phyloP scores from a whole-genome alignment of 2,888 invertebrate species.

The Xanthorhoe designata region DNA sequence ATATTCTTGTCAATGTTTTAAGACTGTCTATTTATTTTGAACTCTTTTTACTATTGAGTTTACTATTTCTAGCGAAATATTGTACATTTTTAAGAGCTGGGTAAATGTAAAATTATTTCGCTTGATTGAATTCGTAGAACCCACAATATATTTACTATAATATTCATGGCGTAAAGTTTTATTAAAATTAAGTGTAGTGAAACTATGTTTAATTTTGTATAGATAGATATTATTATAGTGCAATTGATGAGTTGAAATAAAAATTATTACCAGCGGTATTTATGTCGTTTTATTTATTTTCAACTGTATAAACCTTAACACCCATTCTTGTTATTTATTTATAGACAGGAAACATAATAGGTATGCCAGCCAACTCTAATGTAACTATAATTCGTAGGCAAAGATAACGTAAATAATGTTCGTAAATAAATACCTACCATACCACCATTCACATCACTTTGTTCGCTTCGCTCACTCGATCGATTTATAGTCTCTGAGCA shows the following conservation, averaged over 20 bases:
- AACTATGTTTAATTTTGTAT: conserved; percentile 80
- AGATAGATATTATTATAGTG: conserved; percentile 72
- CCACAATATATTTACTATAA: conserved; percentile 44
- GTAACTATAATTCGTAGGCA: too few species aligned
- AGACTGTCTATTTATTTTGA: conserved; percentile 57
- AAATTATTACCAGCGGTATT: conserved; percentile 69
- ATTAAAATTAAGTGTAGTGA: conserved; percentile 71
- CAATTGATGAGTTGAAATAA: conserved; percentile 82
- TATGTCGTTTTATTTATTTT: conserved; percentile 51
- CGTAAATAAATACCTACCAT: too few species aligned
- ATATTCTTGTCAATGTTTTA: conserved; percentile 62
- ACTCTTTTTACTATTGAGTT: conserved; percentile 41
- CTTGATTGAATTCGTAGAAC: conserved; percentile 51
- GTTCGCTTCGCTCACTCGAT: too few species aligned
- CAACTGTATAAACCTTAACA: too few species aligned
- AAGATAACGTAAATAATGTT: too few species aligned
- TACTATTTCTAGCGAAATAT: conserved; percentile 64
- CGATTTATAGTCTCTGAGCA: too few species aligned
- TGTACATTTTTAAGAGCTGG: conserved; percentile 81
- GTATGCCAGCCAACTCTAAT: too few species aligned
- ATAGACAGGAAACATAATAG: too few species aligned
- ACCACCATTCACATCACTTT: too few species aligned
- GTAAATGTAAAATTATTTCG: conserved; percentile 79
- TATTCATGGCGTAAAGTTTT: conserved; percentile 58
- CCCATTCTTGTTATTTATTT: too few species aligned